These are phyloP conservation scores for Macrobrachium nipponense DNA, from an alignment of 1,140 invertebrate species.

Conservation along the genomic window DNA sequence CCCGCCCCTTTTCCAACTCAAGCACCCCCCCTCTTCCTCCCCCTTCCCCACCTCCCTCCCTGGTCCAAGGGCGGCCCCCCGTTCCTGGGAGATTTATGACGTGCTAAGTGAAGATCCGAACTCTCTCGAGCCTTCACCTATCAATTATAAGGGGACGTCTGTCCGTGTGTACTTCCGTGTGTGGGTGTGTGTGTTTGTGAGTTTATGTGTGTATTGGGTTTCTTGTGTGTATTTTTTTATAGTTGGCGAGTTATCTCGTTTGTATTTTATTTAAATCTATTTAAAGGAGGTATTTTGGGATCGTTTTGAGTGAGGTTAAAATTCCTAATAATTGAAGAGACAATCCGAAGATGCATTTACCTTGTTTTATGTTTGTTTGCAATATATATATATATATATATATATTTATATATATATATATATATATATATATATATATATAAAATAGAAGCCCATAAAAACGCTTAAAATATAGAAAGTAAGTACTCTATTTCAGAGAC, in stretches of 20 bases:
- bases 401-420: neutral
- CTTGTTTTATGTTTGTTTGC: neutral
- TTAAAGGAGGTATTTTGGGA: neutral
- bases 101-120: too few relatives aligned
- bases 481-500: too few relatives aligned
- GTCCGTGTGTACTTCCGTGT: neutral
- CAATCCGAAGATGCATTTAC: too few relatives aligned
- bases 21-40: neutral
- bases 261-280: neutral
- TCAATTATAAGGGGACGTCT: neutral
- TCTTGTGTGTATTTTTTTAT: slow-evolving; percentile 1
- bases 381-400: neutral
- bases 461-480: too few relatives aligned
- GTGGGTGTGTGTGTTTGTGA: slow-evolving; percentile 11
- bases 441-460: too few relatives aligned
- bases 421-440: neutral
- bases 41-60: too few relatives aligned
- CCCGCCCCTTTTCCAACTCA: neutral
- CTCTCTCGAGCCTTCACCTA: too few relatives aligned
- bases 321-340: too few relatives aligned
- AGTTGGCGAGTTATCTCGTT: neutral
- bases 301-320: too few relatives aligned
- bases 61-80: too few relatives aligned
- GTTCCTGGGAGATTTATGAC: too few relatives aligned
- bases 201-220: slow-evolving; percentile 15